phyloP scores from a whole-genome alignment of 2,113 vertebrate species.

The Chaetorhynchus papuensis region DNA sequence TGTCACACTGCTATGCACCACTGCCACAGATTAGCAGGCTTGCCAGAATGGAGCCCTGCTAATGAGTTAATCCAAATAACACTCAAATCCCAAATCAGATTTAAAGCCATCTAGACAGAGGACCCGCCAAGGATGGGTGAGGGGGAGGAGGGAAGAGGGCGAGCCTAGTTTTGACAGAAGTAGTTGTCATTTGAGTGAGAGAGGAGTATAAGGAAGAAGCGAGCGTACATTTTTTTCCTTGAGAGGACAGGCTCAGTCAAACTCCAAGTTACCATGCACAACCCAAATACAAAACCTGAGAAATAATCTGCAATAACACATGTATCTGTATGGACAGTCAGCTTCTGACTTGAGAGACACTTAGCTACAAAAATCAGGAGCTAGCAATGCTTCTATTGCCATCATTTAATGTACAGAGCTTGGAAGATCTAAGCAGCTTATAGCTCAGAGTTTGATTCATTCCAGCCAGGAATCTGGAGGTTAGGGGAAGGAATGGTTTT shows the following conservation, averaged over 20 bases:
- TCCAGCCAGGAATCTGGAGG: slow-evolving; percentile 15
- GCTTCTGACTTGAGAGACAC: slow-evolving; percentile 18
- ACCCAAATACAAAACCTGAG: slow-evolving; percentile 4
- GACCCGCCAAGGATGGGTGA: not conserved
- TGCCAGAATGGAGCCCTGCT: slow-evolving; percentile 68
- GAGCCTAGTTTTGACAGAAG: not conserved
- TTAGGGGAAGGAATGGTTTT: not conserved
- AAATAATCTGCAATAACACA: slow-evolving; percentile 51
- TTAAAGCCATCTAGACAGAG: slow-evolving; percentile 66
- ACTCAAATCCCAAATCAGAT: slow-evolving; percentile 78
- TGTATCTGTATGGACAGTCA: slow-evolving; percentile 26
- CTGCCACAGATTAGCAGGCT: slow-evolving; percentile 73
- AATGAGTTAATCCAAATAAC: slow-evolving; percentile 81
- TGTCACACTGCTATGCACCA: slow-evolving; percentile 70
- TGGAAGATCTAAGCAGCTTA: slow-evolving; percentile 40
- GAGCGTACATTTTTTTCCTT: slow-evolving; percentile 5
- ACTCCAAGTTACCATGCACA: not conserved
- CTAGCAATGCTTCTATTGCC: slow-evolving; percentile 13
- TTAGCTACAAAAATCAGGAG: slow-evolving; percentile 44
- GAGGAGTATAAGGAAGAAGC: not conserved
- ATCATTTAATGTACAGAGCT: slow-evolving; percentile 12
- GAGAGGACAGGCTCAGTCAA: not conserved
- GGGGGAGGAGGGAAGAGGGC: not conserved
- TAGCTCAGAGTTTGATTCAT: slow-evolving; percentile 30
- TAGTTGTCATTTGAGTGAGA: not conserved